These are phyloP conservation scores for Chydorus sphaericus DNA, from an alignment of 2,888 invertebrate species.

Conservation along the genomic window DNA sequence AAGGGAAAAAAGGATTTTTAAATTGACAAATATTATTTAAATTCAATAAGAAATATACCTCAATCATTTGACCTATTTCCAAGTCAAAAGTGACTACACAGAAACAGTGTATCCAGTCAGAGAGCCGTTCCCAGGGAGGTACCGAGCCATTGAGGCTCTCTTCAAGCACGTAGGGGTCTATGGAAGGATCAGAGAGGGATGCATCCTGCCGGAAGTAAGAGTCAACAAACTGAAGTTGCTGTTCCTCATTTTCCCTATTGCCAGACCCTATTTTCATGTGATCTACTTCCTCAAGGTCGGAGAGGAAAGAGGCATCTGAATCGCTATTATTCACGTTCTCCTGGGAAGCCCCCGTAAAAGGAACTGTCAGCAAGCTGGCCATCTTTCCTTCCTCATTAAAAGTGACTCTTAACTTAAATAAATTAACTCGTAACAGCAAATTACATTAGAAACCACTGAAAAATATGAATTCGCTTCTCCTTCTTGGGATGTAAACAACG, in stretches of 20 bases:
- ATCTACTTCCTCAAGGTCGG: conserved; percentile 11
- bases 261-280: background rate
- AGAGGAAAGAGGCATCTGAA: conserved; percentile 11
- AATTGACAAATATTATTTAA: background rate
- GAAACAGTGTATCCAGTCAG: conserved; percentile 93
- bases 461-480: too few relatives aligned
- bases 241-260: background rate
- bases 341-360: conserved; percentile 1
- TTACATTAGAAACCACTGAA: too few relatives aligned
- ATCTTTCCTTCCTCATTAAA: too few relatives aligned
- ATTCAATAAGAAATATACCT: too few relatives aligned
- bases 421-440: too few relatives aligned
- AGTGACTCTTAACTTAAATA: too few relatives aligned
- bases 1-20: conserved; percentile 16
- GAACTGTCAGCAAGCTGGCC: too few relatives aligned
- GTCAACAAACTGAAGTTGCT: background rate
- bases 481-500: too few relatives aligned
- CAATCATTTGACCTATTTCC: conserved; percentile 95
- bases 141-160: conserved; percentile 14
- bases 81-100: conserved; percentile 98
- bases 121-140: conserved; percentile 52
- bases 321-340: conserved; percentile 9
- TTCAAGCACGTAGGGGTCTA: background rate
- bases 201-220: background rate
- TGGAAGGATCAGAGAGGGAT: background rate